Conservation (phyloP, 2,113 vertebrate species). For the Tragelaphus buxtoni region DNA sequence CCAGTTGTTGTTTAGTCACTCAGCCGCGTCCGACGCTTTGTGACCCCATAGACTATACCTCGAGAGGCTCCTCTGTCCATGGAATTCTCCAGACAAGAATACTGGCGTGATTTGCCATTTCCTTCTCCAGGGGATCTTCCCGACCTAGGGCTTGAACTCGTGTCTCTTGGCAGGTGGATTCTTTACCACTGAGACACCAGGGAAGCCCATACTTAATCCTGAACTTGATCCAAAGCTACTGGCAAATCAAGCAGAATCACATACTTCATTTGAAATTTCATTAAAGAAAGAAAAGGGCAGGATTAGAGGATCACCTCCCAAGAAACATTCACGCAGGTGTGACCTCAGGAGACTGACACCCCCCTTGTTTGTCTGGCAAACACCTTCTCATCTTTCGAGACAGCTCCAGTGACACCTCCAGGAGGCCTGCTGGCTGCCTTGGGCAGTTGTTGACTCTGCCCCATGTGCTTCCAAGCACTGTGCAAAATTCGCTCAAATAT, state of each 20-base stretch:
- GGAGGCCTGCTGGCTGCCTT: background rate
- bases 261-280: background rate
- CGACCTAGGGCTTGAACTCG: rapidly evolving
- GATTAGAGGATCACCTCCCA: background rate
- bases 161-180: background rate
- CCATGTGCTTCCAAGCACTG: background rate
- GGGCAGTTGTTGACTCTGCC: constrained; percentile 16
- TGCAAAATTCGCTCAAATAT: constrained; percentile 59
- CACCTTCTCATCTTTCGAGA: constrained; percentile 61
- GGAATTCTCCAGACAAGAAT: background rate
- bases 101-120: background rate
- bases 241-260: background rate
- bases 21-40: rapidly evolving
- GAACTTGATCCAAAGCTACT: background rate
- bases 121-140: background rate
- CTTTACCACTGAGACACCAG: background rate
- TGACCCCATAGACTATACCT: background rate
- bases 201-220: background rate
- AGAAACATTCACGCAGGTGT: background rate
- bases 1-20: background rate
- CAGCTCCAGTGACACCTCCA: constrained; percentile 25
- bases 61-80: background rate
- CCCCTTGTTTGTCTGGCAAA: constrained; percentile 38
- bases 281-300: background rate
- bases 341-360: constrained; percentile 25